A percentile compares a stretch with the other conserved stretches of the same genome.
Evolutionary conservation across 2,797 vertebrate genomes (phyloP).

Genomic region (Halcyon leucocephala): DNA sequence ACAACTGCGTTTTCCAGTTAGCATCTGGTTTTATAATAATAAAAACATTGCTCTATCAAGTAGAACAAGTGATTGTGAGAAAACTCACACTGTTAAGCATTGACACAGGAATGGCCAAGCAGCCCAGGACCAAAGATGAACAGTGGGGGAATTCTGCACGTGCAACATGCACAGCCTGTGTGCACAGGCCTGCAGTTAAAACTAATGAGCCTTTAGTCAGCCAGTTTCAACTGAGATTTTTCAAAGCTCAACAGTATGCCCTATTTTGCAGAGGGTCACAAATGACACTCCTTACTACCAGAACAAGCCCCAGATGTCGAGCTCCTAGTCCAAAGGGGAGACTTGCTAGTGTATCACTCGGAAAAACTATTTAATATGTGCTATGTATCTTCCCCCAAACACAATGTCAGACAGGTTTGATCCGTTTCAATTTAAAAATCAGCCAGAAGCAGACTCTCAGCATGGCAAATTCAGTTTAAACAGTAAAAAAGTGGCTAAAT

Average conservation of each 20-base stretch:
- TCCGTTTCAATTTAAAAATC: constrained; percentile 33
- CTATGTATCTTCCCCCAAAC: neutral
- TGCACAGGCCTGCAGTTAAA: neutral
- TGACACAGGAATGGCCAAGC: neutral
- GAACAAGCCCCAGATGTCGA: neutral
- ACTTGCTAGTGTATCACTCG: neutral
- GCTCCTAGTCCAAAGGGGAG: neutral
- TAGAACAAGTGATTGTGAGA: neutral
- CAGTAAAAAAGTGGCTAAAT: neutral
- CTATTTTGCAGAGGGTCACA: neutral
- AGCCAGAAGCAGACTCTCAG: constrained; percentile 25
- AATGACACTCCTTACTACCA: neutral
- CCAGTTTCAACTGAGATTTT: neutral
- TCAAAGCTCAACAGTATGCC: accelerated
- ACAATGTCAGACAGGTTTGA: constrained; percentile 28
- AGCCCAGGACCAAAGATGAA: neutral
- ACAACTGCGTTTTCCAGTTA: neutral
- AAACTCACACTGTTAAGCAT: accelerated
- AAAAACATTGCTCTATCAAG: neutral
- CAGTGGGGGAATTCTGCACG: neutral
- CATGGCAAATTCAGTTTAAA: neutral
- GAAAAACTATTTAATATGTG: neutral
- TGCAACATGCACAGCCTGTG: accelerated
- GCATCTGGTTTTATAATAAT: neutral
- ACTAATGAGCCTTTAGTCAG: neutral